Conservation (phyloP, 2,797 vertebrate species). For the Dendrocincla fuliginosa region DNA sequence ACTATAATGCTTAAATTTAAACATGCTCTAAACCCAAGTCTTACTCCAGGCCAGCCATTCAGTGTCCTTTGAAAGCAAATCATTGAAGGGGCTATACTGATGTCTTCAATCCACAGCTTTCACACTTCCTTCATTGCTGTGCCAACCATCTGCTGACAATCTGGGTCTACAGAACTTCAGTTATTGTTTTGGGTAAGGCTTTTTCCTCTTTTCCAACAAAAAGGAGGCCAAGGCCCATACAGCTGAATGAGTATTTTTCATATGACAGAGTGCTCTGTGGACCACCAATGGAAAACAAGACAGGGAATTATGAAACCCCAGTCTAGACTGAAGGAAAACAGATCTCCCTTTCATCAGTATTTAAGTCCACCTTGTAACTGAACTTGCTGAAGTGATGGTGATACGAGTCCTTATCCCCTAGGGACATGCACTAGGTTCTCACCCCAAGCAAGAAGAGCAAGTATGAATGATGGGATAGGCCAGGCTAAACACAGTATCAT, state of each 20-base stretch:
- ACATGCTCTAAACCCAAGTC: not conserved
- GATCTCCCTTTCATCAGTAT: not conserved
- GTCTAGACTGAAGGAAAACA: not conserved
- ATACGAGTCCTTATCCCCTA: not conserved
- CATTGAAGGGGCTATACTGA: rapidly evolving
- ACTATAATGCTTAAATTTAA: not conserved
- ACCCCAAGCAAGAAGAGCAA: not conserved
- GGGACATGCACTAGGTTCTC: not conserved
- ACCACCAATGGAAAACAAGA: not conserved
- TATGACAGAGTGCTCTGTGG: not conserved
- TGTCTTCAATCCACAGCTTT: not conserved
- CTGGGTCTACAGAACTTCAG: not conserved
- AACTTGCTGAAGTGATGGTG: not conserved
- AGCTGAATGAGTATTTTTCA: not conserved
- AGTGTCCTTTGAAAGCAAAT: not conserved
- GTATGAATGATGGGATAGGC: rapidly evolving
- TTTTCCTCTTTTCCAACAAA: not conserved
- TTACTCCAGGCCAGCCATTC: not conserved
- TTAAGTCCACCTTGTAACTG: not conserved
- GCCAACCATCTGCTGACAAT: not conserved
- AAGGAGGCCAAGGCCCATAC: not conserved
- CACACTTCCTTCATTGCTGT: not conserved
- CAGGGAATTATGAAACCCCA: not conserved
- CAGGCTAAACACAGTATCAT: not conserved
- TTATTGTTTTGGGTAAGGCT: not conserved